Percentiles rank a stretch among this genome's conserved stretches.
Evolutionary conservation across 2,113 vertebrate genomes (phyloP).

Genomic region (Pitta sordida): DNA sequence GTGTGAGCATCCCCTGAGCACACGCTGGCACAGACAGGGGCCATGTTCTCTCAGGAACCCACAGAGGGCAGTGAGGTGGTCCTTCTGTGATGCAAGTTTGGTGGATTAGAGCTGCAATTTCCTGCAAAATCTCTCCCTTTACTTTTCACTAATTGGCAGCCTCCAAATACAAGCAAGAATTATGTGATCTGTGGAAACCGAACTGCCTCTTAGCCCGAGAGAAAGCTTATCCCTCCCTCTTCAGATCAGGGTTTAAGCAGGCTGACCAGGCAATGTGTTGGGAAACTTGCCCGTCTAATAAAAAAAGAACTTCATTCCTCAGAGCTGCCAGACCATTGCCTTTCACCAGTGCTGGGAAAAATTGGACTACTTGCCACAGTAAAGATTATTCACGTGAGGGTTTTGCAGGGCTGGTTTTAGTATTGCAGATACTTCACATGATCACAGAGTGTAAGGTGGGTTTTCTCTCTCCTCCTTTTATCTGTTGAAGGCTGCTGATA

Average conservation of each 20-base stretch:
- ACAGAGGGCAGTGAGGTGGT: not conserved
- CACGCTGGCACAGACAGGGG: not conserved
- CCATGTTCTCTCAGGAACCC: not conserved
- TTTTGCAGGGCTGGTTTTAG: not conserved
- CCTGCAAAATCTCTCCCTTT: not conserved
- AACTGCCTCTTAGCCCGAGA: not conserved
- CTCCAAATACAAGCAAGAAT: slow-evolving; percentile 28
- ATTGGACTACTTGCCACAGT: not conserved
- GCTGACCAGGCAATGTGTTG: slow-evolving; percentile 39
- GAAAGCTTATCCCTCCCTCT: slow-evolving; percentile 38
- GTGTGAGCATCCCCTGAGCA: not conserved
- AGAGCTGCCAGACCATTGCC: slow-evolving; percentile 21
- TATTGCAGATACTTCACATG: not conserved
- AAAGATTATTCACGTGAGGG: not conserved
- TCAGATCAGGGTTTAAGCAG: slow-evolving; percentile 19
- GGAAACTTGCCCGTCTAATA: slow-evolving; percentile 30
- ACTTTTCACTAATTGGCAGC: slow-evolving; percentile 15
- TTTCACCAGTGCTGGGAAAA: slow-evolving; percentile 17
- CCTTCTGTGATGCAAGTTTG: not conserved
- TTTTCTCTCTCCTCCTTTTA: not conserved
- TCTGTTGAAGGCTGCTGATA: not conserved
- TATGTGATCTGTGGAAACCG: not conserved
- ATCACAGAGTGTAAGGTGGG: accelerated
- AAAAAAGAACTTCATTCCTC: slow-evolving; percentile 5
- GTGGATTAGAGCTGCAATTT: not conserved